These are phyloP conservation scores for Galeopsomyia nigrocyanea DNA, from an alignment of 2,888 invertebrate genomes.

Conservation along the genomic window DNA sequence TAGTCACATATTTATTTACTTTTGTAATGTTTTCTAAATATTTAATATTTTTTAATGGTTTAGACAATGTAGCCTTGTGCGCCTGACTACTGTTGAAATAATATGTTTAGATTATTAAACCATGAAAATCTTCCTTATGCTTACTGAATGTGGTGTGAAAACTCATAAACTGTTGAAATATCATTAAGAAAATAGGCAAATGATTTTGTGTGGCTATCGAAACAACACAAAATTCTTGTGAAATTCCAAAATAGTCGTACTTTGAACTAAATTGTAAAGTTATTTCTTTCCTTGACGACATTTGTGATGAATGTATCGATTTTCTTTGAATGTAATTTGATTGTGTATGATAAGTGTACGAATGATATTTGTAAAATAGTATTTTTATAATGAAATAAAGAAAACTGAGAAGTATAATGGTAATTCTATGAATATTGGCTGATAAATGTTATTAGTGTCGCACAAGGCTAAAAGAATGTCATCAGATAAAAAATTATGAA, in stretches of 20 bases:
- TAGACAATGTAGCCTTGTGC: constrained; percentile 40
- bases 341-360: constrained; percentile 36
- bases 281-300: constrained; percentile 43
- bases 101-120: constrained; percentile 33
- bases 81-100: constrained; percentile 25
- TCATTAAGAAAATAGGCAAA: constrained; percentile 34
- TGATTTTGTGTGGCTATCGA: constrained; percentile 39
- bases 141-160: constrained; percentile 33
- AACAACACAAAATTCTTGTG: constrained; percentile 50
- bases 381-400: constrained; percentile 62
- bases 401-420: constrained; percentile 50
- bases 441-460: constrained; percentile 31
- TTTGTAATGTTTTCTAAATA: constrained; percentile 24
- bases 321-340: constrained; percentile 43
- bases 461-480: constrained; percentile 32
- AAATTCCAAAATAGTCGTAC: constrained; percentile 47
- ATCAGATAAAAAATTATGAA: constrained; percentile 30
- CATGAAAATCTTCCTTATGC: constrained; percentile 38
- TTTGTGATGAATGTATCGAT: constrained; percentile 46
- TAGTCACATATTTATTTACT: constrained; percentile 21
- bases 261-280: constrained; percentile 48
- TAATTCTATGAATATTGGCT: constrained; percentile 40
- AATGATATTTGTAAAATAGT: constrained; percentile 60
- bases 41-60: constrained; percentile 19
- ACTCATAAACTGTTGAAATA: constrained; percentile 41